Conservation (phyloP, 2,113 vertebrate species). For the Calypte anna region DNA sequence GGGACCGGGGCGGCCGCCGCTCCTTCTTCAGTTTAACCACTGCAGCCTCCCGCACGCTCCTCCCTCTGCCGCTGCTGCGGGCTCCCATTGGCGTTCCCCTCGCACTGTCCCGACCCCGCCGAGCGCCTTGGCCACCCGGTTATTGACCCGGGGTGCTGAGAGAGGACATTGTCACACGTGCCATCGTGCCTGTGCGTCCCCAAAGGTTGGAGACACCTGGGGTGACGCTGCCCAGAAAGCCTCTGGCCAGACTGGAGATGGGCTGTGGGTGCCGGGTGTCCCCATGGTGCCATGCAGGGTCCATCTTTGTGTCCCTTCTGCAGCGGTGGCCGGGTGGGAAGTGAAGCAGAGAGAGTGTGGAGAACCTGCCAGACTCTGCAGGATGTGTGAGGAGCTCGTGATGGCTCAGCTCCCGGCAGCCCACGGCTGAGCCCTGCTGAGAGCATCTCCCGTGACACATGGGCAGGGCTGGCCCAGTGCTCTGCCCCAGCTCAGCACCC, state of each 20-base stretch:
- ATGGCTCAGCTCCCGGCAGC: not conserved
- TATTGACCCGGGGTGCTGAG: not conserved
- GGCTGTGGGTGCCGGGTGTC: not conserved
- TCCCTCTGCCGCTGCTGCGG: not conserved
- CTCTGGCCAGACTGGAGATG: rapidly evolving
- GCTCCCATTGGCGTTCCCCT: not conserved
- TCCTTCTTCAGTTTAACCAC: constrained; percentile 7
- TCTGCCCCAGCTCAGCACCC: not conserved
- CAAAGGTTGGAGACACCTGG: not conserved
- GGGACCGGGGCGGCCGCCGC: not conserved
- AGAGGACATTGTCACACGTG: rapidly evolving
- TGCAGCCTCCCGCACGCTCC: not conserved
- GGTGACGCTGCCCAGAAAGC: rapidly evolving
- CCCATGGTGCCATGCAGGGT: not conserved
- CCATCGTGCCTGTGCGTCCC: rapidly evolving
- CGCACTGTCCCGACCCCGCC: not conserved
- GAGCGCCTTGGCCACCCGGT: not conserved
- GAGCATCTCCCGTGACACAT: not conserved
- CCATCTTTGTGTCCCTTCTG: rapidly evolving
- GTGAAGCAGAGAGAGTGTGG: rapidly evolving
- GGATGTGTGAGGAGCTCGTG: rapidly evolving
- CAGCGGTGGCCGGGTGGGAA: rapidly evolving
- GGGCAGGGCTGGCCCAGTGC: not conserved
- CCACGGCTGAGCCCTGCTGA: not conserved
- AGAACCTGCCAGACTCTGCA: not conserved